Percentiles rank a stretch among this genome's conserved stretches.
Evolutionary conservation across 92 coral and sea anemone genomes (phyloP).

Genomic region (Actinernus sp.): DNA sequence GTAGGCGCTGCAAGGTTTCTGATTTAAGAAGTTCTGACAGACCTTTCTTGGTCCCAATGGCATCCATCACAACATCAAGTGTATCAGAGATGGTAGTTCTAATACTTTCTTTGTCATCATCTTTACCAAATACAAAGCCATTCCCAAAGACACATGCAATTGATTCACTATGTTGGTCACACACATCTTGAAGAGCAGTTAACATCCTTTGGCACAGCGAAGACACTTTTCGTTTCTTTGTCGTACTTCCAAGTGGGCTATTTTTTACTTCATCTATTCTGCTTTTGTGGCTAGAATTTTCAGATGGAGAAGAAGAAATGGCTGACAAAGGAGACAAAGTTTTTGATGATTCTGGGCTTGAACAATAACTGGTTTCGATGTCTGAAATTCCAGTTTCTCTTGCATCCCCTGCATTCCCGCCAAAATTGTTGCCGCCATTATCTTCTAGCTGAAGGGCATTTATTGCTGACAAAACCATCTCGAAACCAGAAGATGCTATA

Average conservation of each 20-base stretch:
- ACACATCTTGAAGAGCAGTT: background rate
- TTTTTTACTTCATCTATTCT: too few species aligned
- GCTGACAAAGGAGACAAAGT: too few species aligned
- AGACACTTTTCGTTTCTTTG: background rate
- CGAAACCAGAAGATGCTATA: background rate
- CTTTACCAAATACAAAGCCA: background rate
- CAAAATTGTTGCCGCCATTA: too few species aligned
- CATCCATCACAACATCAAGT: background rate
- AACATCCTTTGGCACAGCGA: background rate
- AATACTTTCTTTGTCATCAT: slow-evolving; percentile 2
- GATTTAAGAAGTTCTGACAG: background rate
- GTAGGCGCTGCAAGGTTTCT: background rate
- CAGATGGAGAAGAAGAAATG: too few species aligned
- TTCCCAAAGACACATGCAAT: background rate
- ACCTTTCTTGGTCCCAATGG: background rate
- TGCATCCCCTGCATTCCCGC: too few species aligned
- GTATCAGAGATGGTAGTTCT: background rate
- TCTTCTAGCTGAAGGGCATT: too few species aligned
- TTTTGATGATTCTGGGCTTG: too few species aligned
- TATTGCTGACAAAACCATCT: background rate
- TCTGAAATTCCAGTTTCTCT: too few species aligned
- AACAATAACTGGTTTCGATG: too few species aligned
- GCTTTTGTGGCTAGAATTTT: too few species aligned
- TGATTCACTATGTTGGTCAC: background rate
- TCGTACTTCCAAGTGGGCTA: background rate